These are phyloP conservation scores for Halcyon malimbica DNA, from an alignment of 2,113 vertebrate species.

Conservation along the genomic window DNA sequence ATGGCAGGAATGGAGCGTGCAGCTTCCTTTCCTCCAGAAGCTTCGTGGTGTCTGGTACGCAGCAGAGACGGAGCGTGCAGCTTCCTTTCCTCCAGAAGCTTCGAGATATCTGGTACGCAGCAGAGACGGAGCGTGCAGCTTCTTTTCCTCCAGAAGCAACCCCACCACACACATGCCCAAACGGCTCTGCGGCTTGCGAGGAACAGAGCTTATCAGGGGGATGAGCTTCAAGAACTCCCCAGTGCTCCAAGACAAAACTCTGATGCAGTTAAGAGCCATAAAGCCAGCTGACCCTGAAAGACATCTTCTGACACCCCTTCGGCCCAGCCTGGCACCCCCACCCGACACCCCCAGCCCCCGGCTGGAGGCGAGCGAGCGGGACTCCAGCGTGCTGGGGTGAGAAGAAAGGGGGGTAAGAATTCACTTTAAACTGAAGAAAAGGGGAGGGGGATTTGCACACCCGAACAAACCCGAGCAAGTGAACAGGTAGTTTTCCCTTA, in stretches of 20 bases:
- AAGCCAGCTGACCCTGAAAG: background rate
- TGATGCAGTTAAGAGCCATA: fast-evolving
- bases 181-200: fast-evolving
- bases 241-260: background rate
- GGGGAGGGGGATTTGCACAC: background rate
- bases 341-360: no score
- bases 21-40: background rate
- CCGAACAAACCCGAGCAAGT: background rate
- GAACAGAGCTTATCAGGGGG: fast-evolving
- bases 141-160: background rate
- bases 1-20: background rate
- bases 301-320: fast-evolving
- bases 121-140: background rate
- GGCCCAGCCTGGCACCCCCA: background rate
- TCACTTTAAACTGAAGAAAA: background rate
- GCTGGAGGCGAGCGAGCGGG: background rate
- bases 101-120: no score
- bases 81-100: no score
- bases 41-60: no score
- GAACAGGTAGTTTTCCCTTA: background rate
- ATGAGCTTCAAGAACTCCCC: background rate
- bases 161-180: background rate
- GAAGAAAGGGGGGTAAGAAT: background rate
- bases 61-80: no score
- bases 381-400: fast-evolving